Base-by-base conservation (phyloP, 2,797 vertebrate species). In the Schizopygopsis malacanthus region DNA sequence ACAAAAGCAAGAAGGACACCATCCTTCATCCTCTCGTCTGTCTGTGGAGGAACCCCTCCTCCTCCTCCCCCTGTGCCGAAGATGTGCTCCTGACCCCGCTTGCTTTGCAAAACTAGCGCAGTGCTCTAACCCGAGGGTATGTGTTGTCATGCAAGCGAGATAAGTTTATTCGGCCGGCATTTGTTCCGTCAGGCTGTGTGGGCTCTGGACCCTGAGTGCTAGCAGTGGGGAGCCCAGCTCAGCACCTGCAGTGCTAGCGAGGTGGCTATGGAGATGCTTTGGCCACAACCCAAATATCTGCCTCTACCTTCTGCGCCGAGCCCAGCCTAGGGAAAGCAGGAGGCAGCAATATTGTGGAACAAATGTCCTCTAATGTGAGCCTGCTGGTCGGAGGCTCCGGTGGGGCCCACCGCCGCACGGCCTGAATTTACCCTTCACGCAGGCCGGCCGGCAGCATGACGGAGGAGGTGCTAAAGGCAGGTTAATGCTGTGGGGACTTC, bases 101-200 rank as follows among this genome's bases (percentile, higher is more conserved):
- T 91, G 89, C 90, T 93, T 92, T 92, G 92, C 91, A 91, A 93
- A 95, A 93, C 93, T 95, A 95, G 96, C 94, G 93, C 96, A 95
- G 94, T 91, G 93, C 92, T 92, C 91, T 94, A 94, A 95, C 96
- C 95, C 47, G 94, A 96, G 96, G 97, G 95, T 93, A 95, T 91
- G 94, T 95, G 95, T 97, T 97, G 97, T 97, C 96, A 97, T 96
- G 96, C 96, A 97, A 97, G 97, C 96, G 94, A 97, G 96, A 97
- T 96, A 97, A 97, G 97, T 97, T 97, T 97, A 97, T 97, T 97
- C 97, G 96, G 90, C 91, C 93, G 94, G 96, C 97, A 97, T 97
- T 97, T 97, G 96, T 97, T 97, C 95, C 95, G 94, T 97, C 96
- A 97, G 96, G 96, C 96, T 95, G 96, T 95, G 92, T 94, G 95